Evolutionary conservation across 2,113 vertebrate genomes (phyloP), one percentile per base, ranked within the genome.

Genomic region (Dryoscopus gambensis): DNA sequence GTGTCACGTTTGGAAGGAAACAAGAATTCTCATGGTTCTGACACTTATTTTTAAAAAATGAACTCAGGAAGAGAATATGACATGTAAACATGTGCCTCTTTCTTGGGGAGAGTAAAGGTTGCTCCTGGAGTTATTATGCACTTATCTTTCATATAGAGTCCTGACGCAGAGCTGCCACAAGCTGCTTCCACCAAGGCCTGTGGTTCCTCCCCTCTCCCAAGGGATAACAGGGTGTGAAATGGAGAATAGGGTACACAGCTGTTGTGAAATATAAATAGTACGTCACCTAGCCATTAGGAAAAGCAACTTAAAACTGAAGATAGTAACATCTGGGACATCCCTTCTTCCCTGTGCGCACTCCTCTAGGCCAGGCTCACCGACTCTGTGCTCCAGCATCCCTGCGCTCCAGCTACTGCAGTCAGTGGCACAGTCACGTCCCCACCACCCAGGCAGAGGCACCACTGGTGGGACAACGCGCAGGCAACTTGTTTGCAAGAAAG

Each of bases 1-100:
- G 35, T 70, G 84, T 93, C 50, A 47, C 63, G 71, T 93, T 92
- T 86, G n/a, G 30, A 93, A 95, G 25, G 22, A 90, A 86, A 50
- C 24, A 60, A 81, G 44, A 75, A 86, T 78, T 82, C 10, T 23
- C 28, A 42, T 40, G 31, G 12, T 82, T 75, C 49, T 68, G 44
- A 76, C 25, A 7, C 6, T 87, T 89, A 57, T 53, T 95, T 80
- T 52, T n/a, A 10, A 62, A 68, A 84, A 78, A 68, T 52, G 1
- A 89, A 56, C 44, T 90, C 52, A 56, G 65, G 42, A 90, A 56
- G 35, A 77, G 13, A 90, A 78, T 44, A 63, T 44, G n/a, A 14
- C 27, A 33, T n/a, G 16, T 77, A 55, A 92, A 63, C 12, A 28
- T 24, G 13, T n/a, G 2, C 7, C 27, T 80, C 15, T 70, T 56